Base-by-base conservation (phyloP, 2,888 invertebrate species). In the Candidula unifasciata region DNA sequence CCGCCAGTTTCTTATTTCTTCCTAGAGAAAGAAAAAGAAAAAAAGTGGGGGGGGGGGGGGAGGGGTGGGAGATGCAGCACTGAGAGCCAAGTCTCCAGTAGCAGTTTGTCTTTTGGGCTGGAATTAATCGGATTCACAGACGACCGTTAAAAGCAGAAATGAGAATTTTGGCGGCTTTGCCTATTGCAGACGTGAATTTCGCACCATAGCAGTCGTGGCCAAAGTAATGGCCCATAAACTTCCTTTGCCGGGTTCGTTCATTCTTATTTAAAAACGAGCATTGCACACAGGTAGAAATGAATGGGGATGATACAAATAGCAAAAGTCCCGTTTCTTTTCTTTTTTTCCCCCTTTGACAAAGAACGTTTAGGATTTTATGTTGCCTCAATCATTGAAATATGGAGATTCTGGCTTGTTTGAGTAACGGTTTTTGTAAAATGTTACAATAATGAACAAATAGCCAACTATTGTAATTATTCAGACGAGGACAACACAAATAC, bases 191-290 rank as follows among this genome's bases (percentile, higher is more conserved):
- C 35, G 60, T 60, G 82, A 30, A 74, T 37, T 27, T 27, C 73
- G n/a, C 82, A 52, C 35, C 74, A 74, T 74, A 74, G 60, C 82
- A 60, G 35, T 10, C 57, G 3, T 27, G 71, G 71, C 81, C 52
- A n/a, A 71, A 16, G 37, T 73, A n/a, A 74, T 30, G 74, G 82
- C 2, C 82, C 82, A 82, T 82, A 82, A 82, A 82, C 37, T 30
- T 18, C 80, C 37, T 21, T 18, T 73, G 44, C n/a, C n/a, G n/a
- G 52, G 8, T 73, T 73, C 27, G 24, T 16, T 73, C 73, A 24
- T n/a, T n/a, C 44, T n/a, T 73, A 73, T 52, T 73, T 73, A 37
- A 73, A 33, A 69, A 18, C 13, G 66, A 66, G 27, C 30, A 68
- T 16, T 37, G 71, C 37, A 71, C 35, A 35, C 35, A 71, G 71